These are phyloP conservation scores for Lathronympha strigana DNA, from an alignment of 2,888 invertebrate species.

Conservation along the genomic window DNA sequence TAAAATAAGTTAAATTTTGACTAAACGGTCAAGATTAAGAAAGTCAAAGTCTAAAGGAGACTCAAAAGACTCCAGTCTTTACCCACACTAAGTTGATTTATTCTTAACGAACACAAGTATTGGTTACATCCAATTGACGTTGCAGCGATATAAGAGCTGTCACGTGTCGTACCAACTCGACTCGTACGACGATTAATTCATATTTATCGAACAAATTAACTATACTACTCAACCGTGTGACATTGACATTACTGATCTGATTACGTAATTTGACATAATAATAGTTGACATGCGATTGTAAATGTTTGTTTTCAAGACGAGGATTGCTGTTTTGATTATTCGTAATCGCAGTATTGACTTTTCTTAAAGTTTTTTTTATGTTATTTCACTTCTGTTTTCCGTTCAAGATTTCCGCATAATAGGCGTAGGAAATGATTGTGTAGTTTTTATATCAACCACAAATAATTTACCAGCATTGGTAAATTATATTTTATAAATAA, in stretches of 20 bases:
- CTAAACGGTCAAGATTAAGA: neutral
- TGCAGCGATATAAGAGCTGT: conserved; percentile 63
- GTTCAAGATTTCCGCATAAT: too few relatives aligned
- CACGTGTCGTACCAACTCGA: conserved; percentile 67
- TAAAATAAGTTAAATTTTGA: neutral
- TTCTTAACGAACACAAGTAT: conserved; percentile 40
- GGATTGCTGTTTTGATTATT: neutral
- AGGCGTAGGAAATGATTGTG: too few relatives aligned
- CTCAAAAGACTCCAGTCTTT: neutral
- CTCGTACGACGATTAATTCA: conserved; percentile 69
- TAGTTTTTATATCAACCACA: too few relatives aligned
- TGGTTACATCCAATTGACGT: conserved; percentile 74
- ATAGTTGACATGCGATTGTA: conserved; percentile 9
- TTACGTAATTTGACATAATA: conserved; percentile 18
- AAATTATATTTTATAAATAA: too few relatives aligned
- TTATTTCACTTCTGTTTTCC: too few relatives aligned
- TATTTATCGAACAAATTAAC: conserved; percentile 81
- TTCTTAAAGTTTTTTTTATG: too few relatives aligned
- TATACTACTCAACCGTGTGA: conserved; percentile 45
- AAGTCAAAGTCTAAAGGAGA: neutral
- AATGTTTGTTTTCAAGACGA: neutral
- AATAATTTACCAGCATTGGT: too few relatives aligned
- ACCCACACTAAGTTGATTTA: conserved; percentile 31
- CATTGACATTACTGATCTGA: conserved; percentile 41
- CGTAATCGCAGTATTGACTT: neutral